Evolutionary conservation across 1,140 invertebrate genomes (phyloP), one percentile per base, ranked within the genome.

Genomic region (Adelges cooleyi): DNA sequence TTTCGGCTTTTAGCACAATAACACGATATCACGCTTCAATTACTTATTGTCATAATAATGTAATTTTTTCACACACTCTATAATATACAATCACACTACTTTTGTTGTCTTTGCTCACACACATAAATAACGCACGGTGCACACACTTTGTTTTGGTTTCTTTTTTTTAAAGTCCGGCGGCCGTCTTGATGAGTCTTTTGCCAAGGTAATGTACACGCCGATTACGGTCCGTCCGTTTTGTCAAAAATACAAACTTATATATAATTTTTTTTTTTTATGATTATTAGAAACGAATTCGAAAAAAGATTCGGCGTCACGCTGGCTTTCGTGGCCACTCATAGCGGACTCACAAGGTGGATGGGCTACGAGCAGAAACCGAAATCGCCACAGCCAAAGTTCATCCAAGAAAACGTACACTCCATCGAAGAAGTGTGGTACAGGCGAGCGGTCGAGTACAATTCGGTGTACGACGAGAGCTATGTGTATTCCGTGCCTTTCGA

Each of bases 401-500:
- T 77, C 56, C 71, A 77, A 49, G 75, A 81, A 46, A 83, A 89
- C 74, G 86, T 84, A 6, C 77, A 82, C 53, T 86, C 92, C 1
- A 92, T 91, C 44, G 90, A 96, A 73, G 92, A 95, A 74, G 80
- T 90, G 8, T 96, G 92, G 89, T 98, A 98, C 74, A 85, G 86
- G 68, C 79, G 92, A 50, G 92, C 93, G 1, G 91, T 96, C 0
- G 92, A 95, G 69, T 89, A 92, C 68, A 83, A 92, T 75, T 86
- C 85, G 71, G 76, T 88, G 25, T 82, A 89, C 53, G 81, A 83
- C 0, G 82, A 87, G 2, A 89, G 87, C 69, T 95, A 92, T 73
- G 89, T 95, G 0, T 95, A 90, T 73, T 88, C 89, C 1, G 84
- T 91, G 25, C 88, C 89, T n/a, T 85, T 86, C 71, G 82, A 89